phyloP scores from a whole-genome alignment of 2,797 vertebrate genomes.

The Darevskia nairensis region DNA sequence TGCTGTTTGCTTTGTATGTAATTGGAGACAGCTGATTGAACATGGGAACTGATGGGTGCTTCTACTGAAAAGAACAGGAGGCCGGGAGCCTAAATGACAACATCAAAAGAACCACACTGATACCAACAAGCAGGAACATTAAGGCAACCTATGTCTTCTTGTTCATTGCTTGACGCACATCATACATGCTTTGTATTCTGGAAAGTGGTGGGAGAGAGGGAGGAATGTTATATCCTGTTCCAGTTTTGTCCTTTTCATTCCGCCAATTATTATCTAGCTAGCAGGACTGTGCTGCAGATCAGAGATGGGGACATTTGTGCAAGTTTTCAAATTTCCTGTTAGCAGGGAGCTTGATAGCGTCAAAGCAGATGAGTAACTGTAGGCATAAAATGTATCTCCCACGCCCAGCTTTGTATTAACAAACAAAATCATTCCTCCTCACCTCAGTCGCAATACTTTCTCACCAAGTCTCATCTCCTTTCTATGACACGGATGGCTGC shows the following conservation, averaged over 20 bases:
- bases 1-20: neutral
- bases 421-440: neutral
- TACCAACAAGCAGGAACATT: neutral
- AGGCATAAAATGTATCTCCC: neutral
- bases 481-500: neutral
- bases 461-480: neutral
- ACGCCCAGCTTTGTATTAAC: neutral
- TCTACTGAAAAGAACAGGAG: neutral
- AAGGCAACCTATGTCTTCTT: neutral
- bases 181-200: neutral
- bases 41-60: neutral
- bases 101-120: neutral
- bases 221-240: neutral
- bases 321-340: conserved; percentile 28
- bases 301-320: neutral
- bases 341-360: conserved; percentile 8
- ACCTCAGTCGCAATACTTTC: neutral
- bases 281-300: neutral
- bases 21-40: neutral
- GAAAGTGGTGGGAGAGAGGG: neutral
- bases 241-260: conserved; percentile 21
- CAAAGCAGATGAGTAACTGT: neutral
- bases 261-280: conserved; percentile 31
- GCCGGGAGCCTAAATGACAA: neutral
- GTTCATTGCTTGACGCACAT: neutral